These are phyloP conservation scores for Argyrosomus japonicus DNA, from an alignment of 2,113 vertebrate species.

Conservation along the genomic window DNA sequence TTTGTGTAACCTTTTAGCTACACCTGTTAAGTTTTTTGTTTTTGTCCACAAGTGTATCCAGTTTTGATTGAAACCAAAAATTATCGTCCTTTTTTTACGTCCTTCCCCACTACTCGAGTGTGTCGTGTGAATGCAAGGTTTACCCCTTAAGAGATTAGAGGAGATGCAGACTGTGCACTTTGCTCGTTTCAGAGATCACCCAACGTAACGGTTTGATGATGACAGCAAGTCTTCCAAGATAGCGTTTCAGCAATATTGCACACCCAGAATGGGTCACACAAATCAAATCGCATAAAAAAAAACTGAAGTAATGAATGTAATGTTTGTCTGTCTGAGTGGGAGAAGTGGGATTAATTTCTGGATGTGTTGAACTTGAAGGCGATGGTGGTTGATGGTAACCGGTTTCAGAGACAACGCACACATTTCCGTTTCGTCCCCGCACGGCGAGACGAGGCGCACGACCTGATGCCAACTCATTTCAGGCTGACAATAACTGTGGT, in stretches of 20 bases:
- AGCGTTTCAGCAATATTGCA: conserved; percentile 78
- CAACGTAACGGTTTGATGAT: conserved; percentile 41
- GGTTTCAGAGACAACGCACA: conserved; percentile 15
- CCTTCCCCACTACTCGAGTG: conserved; percentile 31
- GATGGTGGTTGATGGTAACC: neutral
- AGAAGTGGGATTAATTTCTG: conserved; percentile 22
- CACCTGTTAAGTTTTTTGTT: conserved; percentile 42
- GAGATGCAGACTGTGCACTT: conserved; percentile 60
- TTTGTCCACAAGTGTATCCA: conserved; percentile 47
- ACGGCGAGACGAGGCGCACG: conserved; percentile 40
- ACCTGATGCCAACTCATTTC: conserved; percentile 65
- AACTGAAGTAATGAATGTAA: conserved; percentile 71
- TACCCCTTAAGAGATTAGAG: conserved; percentile 28
- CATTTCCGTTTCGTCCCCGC: conserved; percentile 31
- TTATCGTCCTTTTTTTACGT: conserved; percentile 53
- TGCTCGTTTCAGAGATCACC: conserved; percentile 52
- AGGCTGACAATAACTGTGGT: conserved; percentile 60
- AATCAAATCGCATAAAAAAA: conserved; percentile 58
- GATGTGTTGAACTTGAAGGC: conserved; percentile 49
- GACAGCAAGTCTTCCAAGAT: conserved; percentile 75
- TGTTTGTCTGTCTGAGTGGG: conserved; percentile 43
- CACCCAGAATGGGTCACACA: conserved; percentile 62
- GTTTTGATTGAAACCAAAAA: conserved; percentile 72
- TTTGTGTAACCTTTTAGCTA: conserved; percentile 61
- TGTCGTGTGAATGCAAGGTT: conserved; percentile 46